A percentile compares a stretch with the other conserved stretches of the same genome.
Evolutionary conservation across 1,140 invertebrate genomes (phyloP).

Genomic region (Drosophila sp.): DNA sequence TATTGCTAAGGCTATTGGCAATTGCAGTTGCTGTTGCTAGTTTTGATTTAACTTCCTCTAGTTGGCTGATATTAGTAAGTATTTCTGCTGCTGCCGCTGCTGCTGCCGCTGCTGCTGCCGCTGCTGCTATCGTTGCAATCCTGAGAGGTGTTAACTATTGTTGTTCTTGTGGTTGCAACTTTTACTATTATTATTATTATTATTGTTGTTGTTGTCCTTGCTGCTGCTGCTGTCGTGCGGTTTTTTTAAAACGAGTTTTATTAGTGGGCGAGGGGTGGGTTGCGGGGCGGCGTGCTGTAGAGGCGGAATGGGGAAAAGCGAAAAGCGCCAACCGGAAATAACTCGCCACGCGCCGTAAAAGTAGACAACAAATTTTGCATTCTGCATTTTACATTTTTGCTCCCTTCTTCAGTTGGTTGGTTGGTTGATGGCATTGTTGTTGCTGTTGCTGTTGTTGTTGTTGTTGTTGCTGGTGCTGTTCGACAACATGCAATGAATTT

Average conservation of each 20-base stretch:
- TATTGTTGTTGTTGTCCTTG: slow-evolving; percentile 36
- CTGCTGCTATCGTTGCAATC: too few species aligned
- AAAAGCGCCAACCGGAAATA: slow-evolving; percentile 76
- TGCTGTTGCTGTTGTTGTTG: background rate
- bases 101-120: too few species aligned
- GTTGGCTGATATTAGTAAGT: background rate
- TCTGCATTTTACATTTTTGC: slow-evolving; percentile 20
- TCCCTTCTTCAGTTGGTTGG: background rate
- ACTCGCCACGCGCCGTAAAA: slow-evolving; percentile 75
- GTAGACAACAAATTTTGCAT: slow-evolving; percentile 65
- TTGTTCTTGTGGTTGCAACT: background rate
- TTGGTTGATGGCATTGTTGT: background rate
- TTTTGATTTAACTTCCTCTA: background rate
- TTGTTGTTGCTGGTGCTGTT: background rate
- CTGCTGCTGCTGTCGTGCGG: slow-evolving; percentile 42
- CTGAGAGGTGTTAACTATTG: background rate
- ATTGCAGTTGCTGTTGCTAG: background rate
- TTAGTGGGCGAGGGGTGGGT: slow-evolving; percentile 47
- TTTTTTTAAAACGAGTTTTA: slow-evolving; percentile 81
- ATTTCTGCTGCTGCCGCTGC: background rate
- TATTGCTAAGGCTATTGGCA: background rate
- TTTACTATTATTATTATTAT: slow-evolving; percentile 1
- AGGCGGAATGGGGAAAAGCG: slow-evolving; percentile 14
- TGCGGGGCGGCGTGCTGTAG: too few species aligned
- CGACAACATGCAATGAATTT: slow-evolving; percentile 45